These are phyloP conservation scores for Torymus aiolomorphi DNA, from an alignment of 2,888 invertebrate species.

Conservation along the genomic window DNA sequence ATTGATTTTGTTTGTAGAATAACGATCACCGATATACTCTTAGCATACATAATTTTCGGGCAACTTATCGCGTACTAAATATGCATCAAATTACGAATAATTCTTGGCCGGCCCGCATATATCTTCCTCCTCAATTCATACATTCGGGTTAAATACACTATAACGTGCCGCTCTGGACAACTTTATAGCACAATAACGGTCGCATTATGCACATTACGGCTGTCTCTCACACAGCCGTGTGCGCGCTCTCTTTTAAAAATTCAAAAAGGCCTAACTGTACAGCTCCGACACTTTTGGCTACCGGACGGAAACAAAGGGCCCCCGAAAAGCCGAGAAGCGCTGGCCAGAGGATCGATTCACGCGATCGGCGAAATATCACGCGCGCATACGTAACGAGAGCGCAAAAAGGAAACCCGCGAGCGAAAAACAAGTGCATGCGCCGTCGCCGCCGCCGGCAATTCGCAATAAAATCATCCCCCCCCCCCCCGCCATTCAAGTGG, in stretches of 20 bases:
- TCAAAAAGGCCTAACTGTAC: constrained; percentile 42
- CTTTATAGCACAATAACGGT: constrained; percentile 37
- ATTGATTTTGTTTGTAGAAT: background rate
- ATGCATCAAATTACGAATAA: constrained; percentile 6
- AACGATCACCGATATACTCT: too few species aligned
- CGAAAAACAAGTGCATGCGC: constrained; percentile 19
- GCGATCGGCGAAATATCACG: background rate
- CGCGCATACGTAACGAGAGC: background rate
- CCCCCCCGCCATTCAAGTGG: constrained; percentile 32
- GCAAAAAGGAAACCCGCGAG: background rate
- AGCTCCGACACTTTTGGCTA: background rate
- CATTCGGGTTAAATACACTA: background rate
- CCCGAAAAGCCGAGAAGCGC: constrained; percentile 19
- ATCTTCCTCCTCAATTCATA: constrained; percentile 23
- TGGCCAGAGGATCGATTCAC: constrained; percentile 31
- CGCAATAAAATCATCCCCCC: constrained; percentile 52
- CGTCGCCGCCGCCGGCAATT: constrained; percentile 16
- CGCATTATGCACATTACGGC: constrained; percentile 27
- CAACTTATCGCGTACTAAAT: constrained; percentile 1
- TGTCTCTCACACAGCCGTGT: too few species aligned
- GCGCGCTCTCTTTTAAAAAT: constrained; percentile 14
- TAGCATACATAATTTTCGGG: background rate
- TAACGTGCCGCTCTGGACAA: background rate
- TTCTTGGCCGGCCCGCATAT: background rate
- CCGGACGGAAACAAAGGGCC: constrained; percentile 32